Percentiles rank a stretch among this genome's conserved stretches.
Evolutionary conservation across 2,113 vertebrate genomes (phyloP).

Genomic region (Saguinus midas): DNA sequence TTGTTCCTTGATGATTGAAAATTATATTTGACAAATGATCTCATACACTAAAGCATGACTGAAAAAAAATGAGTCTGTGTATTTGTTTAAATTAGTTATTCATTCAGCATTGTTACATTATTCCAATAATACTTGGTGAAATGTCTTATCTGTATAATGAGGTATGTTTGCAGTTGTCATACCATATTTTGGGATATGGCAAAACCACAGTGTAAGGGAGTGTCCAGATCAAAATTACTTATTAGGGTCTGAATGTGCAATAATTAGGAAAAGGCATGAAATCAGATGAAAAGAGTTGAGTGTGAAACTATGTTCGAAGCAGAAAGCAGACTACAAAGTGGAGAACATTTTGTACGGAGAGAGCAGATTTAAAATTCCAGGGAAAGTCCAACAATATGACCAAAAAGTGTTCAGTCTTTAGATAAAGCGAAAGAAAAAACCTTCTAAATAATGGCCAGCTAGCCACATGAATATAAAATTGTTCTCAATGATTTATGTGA

Average conservation of each 20-base stretch:
- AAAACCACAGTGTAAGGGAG: neutral
- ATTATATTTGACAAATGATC: slow-evolving; percentile 19
- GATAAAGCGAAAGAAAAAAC: neutral
- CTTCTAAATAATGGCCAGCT: neutral
- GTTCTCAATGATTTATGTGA: neutral
- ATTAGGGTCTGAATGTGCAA: neutral
- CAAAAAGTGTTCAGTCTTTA: neutral
- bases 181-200: neutral
- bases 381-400: neutral
- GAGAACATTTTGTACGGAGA: neutral
- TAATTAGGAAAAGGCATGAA: neutral
- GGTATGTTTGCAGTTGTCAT: neutral
- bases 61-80: neutral
- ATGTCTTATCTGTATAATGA: neutral
- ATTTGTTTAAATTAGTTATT: slow-evolving; percentile 18
- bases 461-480: neutral
- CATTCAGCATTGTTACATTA: neutral
- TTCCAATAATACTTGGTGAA: slow-evolving; percentile 4
- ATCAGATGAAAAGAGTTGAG: neutral
- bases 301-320: neutral
- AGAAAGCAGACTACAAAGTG: neutral
- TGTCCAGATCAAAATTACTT: neutral
- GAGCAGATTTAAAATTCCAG: neutral
- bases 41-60: neutral
- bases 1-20: slow-evolving; percentile 39